Evolutionary conservation across 1,140 invertebrate species (phyloP).

Genomic region (Potamilus streckersoni): DNA sequence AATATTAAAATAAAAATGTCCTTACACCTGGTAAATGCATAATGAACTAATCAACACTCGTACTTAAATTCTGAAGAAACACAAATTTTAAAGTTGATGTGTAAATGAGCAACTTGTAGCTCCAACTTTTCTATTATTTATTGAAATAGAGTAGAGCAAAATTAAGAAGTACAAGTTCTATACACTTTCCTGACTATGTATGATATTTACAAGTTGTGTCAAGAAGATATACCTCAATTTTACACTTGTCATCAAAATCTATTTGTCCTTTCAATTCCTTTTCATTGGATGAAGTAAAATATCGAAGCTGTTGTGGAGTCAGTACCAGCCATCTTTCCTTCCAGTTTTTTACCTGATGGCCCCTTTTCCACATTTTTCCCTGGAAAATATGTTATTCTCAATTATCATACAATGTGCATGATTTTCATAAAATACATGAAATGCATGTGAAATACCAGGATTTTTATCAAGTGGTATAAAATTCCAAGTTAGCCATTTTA

Average conservation of each 20-base stretch:
- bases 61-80: no score
- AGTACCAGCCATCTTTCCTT: slow-evolving; percentile 85
- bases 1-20: no score
- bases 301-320: slow-evolving; percentile 78
- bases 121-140: no score
- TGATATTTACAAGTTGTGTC: slow-evolving; percentile 62
- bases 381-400: slow-evolving; percentile 2
- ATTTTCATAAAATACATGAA: no score
- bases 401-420: no score
- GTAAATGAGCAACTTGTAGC: not conserved
- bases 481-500: not conserved
- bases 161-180: not conserved
- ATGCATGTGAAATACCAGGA: no score
- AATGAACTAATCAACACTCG: no score
- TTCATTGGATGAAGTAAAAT: slow-evolving; percentile 76
- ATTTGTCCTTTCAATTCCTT: slow-evolving; percentile 79
- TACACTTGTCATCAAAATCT: slow-evolving; percentile 75
- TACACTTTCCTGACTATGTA: not conserved
- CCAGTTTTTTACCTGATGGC: slow-evolving; percentile 80
- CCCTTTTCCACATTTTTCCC: slow-evolving; percentile 73
- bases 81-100: not conserved
- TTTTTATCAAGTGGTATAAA: not conserved
- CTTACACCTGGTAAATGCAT: no score
- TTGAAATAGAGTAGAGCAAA: not conserved
- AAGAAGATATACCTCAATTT: slow-evolving; percentile 72